Base-by-base conservation (phyloP, 2,888 invertebrate genomes). In the Empis stercorea region DNA sequence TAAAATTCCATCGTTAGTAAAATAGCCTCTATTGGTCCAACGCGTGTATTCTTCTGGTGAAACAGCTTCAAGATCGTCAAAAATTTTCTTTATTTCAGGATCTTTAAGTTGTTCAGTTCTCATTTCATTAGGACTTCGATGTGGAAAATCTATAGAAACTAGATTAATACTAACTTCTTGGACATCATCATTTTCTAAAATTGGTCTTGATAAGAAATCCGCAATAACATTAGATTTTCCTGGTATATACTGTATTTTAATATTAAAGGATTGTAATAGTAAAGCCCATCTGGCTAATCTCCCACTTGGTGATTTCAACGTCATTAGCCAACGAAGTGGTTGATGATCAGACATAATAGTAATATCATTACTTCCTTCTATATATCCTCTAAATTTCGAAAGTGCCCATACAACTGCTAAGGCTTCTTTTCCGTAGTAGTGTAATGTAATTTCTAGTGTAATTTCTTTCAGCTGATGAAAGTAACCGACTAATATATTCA, bases 201-300 rank as follows among this genome's bases (percentile, higher is more conserved):
- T 43, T 40, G 48, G 45, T n/a, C 51, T 16, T 2, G 52, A 51
- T 13, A 50, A 36, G 3, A 15, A 47, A 11, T 51, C 51, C 3
- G 54, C 52, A 4, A 65, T 50, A 11, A 56, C 53, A 50, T 69
- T 64, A 10, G 51, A 48, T 32, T 54, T 60, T 2, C 71, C 71
- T 1, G 62, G 63, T 2, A 57, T 55, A 48, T 71, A 70, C 9
- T 57, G 51, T 5, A 70, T 58, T 0, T 57, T 52, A 5, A 70
- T 49, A 30, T 68, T 58, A 49, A 59, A 70, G 3, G 57, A 50
- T 51, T 69, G 65, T 2, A 73, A 48, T 10, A 55, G 49, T 10
- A 72, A 39, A 1, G 65, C 64, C 73, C 71, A 73, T 36, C 71
- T 51, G 1, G 63, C 64, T 0, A 74, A 51, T 30, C 71, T 49